Evolutionary conservation across 2,113 vertebrate species (phyloP).

Genomic region (Alethe diademata): DNA sequence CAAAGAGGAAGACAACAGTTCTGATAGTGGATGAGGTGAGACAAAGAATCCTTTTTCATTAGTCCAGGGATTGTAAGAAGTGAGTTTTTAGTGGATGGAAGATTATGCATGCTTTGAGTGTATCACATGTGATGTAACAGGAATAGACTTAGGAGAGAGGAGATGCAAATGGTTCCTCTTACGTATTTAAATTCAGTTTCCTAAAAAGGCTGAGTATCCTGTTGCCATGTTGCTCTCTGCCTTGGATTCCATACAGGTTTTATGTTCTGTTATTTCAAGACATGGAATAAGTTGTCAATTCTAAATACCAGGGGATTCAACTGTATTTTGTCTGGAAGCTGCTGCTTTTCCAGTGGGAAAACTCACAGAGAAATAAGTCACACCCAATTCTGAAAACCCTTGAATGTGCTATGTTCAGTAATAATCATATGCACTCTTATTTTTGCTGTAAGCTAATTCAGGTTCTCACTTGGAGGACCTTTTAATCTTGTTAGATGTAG

Average conservation of each 20-base stretch:
- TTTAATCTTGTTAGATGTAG: background rate
- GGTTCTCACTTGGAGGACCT: background rate
- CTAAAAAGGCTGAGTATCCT: background rate
- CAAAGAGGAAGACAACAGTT: conserved; percentile 85
- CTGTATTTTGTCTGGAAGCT: background rate
- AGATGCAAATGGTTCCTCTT: background rate
- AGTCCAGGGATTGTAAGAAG: background rate
- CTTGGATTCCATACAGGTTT: background rate
- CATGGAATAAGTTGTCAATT: background rate
- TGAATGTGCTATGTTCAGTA: background rate
- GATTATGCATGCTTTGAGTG: background rate
- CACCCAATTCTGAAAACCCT: background rate
- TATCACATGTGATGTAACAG: background rate
- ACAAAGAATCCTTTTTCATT: background rate
- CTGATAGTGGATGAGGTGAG: conserved; percentile 93
- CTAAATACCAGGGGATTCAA: background rate
- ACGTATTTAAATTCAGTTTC: background rate
- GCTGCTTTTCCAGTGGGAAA: background rate
- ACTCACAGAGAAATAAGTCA: background rate
- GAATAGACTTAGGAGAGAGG: background rate
- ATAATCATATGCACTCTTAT: background rate
- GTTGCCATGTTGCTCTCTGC: background rate
- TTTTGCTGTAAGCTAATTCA: background rate
- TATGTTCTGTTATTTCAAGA: background rate
- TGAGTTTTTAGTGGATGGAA: background rate